Evolutionary conservation across 30 jellyfish, hydroid and myxozoan species (phyloP).

Genomic region (Aurelia aurita complex sp. Pacific): DNA sequence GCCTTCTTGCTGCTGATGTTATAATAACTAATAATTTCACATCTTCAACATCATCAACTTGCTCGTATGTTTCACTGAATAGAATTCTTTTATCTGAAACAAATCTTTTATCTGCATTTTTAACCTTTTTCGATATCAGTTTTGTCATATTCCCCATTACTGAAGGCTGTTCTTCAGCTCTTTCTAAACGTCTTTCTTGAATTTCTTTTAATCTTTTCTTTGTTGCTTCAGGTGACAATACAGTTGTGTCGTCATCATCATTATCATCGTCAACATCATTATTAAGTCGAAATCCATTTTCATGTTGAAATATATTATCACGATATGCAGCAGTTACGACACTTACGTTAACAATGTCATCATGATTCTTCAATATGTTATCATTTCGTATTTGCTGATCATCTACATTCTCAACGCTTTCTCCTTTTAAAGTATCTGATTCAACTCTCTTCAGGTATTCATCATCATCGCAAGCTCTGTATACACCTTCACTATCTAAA

Average conservation of each 20-base stretch:
- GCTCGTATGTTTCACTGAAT: slow-evolving; percentile 54
- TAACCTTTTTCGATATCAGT: slow-evolving; percentile 17
- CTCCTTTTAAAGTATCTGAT: neutral
- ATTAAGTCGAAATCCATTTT: neutral
- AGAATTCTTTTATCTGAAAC: slow-evolving; percentile 61
- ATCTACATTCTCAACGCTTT: neutral
- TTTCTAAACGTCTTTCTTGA: slow-evolving; percentile 1
- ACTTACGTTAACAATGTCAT: neutral
- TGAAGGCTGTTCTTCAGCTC: slow-evolving; percentile 28
- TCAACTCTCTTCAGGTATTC: neutral
- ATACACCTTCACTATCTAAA: slow-evolving; percentile 54
- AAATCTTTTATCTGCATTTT: slow-evolving; percentile 43
- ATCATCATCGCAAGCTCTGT: slow-evolving; percentile 43
- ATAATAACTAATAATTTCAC: slow-evolving; percentile 63
- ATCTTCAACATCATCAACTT: slow-evolving; percentile 46
- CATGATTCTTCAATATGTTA: neutral
- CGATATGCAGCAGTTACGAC: too few relatives aligned
- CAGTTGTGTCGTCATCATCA: neutral
- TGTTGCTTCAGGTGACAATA: neutral
- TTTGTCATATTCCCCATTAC: slow-evolving; percentile 36
- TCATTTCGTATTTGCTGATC: neutral
- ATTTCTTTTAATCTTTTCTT: neutral
- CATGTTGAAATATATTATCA: neutral
- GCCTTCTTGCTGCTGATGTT: slow-evolving; percentile 45
- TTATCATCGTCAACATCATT: neutral